Evolutionary conservation across 2,113 vertebrate species (phyloP), one percentile per base, ranked within the genome.

Genomic region (Noctilio leporinus): DNA sequence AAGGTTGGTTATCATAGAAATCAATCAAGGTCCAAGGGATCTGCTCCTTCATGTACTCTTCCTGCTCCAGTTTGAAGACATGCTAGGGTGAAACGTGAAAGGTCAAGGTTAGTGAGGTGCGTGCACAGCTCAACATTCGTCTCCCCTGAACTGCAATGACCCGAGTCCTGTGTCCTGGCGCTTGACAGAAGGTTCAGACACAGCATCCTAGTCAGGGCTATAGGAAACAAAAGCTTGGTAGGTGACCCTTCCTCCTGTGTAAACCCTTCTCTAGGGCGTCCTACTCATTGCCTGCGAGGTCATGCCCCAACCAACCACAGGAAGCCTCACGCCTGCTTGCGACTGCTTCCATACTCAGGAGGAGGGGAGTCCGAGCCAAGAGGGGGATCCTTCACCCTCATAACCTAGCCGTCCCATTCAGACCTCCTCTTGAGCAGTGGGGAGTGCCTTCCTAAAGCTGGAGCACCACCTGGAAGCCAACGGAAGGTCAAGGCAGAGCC

Each of bases 11-110:
- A 94, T 99, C 99, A 0, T 98, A 99, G 97, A 99, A 99, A 83
- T 99, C 99, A 17, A 99, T 99, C 38, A 99, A 97, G 1, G 99
- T 99, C 99, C 99, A 99, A 7, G 99, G 99, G 95, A 99, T 99
- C 96, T 97, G 98, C 94, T 99, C 99, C 96, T 98, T 99, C 99
- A 99, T 99, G 95, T 99, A 99, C 90, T 99, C 99, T 40, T 99
- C 99, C 96, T 99, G 99, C 59, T 99, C 99, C 98, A 99, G 96
- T 95, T 99, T 99, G 64, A 99, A 99, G 14, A 99, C 99, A 0
- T 99, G 99, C 99, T 99, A 97, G 33, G 91, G 49, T 8, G 16
- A 73, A 94, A 89, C 92, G 67, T 22, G 20, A 78, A 81, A 10
- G 89, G 55, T 43, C 70, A 49, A 33, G 35, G 57, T 80, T 45